phyloP scores from a whole-genome alignment of 2,888 invertebrate genomes.

The Nineta flava region DNA sequence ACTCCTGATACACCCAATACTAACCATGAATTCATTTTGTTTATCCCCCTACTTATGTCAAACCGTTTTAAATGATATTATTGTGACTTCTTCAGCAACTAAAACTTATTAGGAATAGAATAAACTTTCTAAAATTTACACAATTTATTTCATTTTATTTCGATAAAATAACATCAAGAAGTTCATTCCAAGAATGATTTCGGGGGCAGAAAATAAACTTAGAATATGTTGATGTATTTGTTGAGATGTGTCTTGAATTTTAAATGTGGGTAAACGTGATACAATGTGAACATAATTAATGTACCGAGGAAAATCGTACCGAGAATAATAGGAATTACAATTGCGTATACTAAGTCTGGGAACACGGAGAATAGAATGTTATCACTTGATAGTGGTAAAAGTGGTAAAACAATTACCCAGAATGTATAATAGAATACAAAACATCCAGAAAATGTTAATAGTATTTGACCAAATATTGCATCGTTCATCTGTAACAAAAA shows the following conservation, averaged over 20 bases:
- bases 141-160: conserved; percentile 13
- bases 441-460: conserved; percentile 34
- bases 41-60: neutral
- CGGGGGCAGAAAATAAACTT: no score
- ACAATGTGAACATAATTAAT: conserved; percentile 43
- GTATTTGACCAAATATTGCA: conserved; percentile 38
- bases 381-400: conserved; percentile 45
- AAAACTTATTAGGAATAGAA: conserved; percentile 3
- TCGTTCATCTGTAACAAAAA: conserved; percentile 21
- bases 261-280: conserved; percentile 28
- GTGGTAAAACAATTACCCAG: conserved; percentile 53
- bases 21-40: conserved; percentile 29
- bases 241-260: neutral
- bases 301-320: conserved; percentile 49
- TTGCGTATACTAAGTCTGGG: conserved; percentile 38
- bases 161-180: neutral
- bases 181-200: no score
- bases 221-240: neutral
- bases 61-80: neutral
- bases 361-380: conserved; percentile 26
- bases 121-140: conserved; percentile 12
- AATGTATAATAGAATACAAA: conserved; percentile 41
- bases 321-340: conserved; percentile 40
- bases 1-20: conserved; percentile 62
- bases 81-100: neutral